Evolutionary conservation across 2,888 invertebrate genomes (phyloP).

Genomic region (Eledona agricola): DNA sequence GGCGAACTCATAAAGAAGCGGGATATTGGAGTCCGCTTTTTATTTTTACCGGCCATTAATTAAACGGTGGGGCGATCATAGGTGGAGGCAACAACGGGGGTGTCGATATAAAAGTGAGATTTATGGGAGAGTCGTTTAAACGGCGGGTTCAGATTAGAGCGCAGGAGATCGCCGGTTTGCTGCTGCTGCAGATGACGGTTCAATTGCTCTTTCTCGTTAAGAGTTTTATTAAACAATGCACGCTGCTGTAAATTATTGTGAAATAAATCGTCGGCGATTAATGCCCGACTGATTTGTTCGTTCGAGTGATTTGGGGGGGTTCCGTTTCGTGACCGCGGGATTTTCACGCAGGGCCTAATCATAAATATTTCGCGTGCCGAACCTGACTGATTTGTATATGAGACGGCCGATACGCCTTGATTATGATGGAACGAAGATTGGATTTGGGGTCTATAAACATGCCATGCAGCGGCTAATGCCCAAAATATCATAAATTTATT

Average conservation of each 20-base stretch:
- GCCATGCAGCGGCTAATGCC: neutral
- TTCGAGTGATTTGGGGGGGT: slow-evolving; percentile 8
- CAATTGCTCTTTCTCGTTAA: slow-evolving; percentile 41
- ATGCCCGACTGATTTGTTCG: slow-evolving; percentile 11
- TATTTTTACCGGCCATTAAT: slow-evolving; percentile 56
- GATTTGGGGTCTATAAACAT: too few species aligned
- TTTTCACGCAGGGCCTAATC: slow-evolving; percentile 18
- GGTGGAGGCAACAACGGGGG: slow-evolving; percentile 55
- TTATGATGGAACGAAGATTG: slow-evolving; percentile 17
- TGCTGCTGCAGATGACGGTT: slow-evolving; percentile 43
- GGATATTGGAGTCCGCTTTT: slow-evolving; percentile 46
- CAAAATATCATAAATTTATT: slow-evolving; percentile 4
- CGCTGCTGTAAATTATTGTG: slow-evolving; percentile 38
- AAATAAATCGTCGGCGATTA: slow-evolving; percentile 13
- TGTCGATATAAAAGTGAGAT: slow-evolving; percentile 56
- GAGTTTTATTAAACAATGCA: slow-evolving; percentile 44
- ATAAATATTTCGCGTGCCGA: slow-evolving; percentile 25
- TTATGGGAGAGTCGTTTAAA: slow-evolving; percentile 49
- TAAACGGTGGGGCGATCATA: slow-evolving; percentile 54
- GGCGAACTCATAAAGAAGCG: slow-evolving; percentile 27
- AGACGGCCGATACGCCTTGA: slow-evolving; percentile 24
- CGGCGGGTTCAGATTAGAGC: slow-evolving; percentile 38
- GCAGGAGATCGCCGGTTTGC: slow-evolving; percentile 28
- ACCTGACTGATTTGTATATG: slow-evolving; percentile 23
- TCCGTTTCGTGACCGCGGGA: slow-evolving; percentile 15